Evolutionary conservation across 2,888 invertebrate species (phyloP).

Genomic region (Epinotia ramella): DNA sequence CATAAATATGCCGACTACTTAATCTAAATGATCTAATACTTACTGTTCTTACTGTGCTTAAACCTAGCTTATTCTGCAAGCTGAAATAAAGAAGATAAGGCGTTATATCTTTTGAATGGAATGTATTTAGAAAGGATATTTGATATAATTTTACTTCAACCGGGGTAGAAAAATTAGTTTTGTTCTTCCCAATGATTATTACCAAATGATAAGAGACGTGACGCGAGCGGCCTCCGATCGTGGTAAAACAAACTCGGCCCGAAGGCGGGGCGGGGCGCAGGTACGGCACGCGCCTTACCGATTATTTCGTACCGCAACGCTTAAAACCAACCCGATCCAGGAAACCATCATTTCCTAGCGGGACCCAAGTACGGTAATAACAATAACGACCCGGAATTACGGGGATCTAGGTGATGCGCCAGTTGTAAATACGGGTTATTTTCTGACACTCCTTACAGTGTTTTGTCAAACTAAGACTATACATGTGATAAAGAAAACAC

Average conservation of each 20-base stretch:
- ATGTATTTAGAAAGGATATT: too few relatives aligned
- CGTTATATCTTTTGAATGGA: too few relatives aligned
- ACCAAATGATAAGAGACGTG: conserved; percentile 44
- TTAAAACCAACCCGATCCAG: conserved; percentile 40
- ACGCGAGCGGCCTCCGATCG: conserved; percentile 53
- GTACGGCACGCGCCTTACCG: conserved; percentile 71
- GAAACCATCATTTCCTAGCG: conserved; percentile 45
- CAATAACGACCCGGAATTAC: conserved; percentile 38
- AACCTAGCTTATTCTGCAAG: too few relatives aligned
- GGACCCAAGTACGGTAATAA: conserved; percentile 41
- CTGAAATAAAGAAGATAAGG: too few relatives aligned
- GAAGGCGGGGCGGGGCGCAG: conserved; percentile 67
- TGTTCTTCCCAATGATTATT: conserved; percentile 1
- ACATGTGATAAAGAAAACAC: not conserved
- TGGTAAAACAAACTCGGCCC: conserved; percentile 76
- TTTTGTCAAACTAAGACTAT: not conserved
- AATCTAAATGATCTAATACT: too few relatives aligned
- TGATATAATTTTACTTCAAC: too few relatives aligned
- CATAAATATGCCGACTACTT: too few relatives aligned
- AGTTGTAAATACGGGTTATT: conserved; percentile 19
- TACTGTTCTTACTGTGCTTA: too few relatives aligned
- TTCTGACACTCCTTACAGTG: not conserved
- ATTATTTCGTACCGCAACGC: conserved; percentile 49
- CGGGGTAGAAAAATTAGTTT: not conserved
- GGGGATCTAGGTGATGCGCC: conserved; percentile 39